Percentiles rank a stretch among this genome's conserved stretches.
Evolutionary conservation across 2,888 invertebrate genomes (phyloP).

Genomic region (Heliconius cydno): DNA sequence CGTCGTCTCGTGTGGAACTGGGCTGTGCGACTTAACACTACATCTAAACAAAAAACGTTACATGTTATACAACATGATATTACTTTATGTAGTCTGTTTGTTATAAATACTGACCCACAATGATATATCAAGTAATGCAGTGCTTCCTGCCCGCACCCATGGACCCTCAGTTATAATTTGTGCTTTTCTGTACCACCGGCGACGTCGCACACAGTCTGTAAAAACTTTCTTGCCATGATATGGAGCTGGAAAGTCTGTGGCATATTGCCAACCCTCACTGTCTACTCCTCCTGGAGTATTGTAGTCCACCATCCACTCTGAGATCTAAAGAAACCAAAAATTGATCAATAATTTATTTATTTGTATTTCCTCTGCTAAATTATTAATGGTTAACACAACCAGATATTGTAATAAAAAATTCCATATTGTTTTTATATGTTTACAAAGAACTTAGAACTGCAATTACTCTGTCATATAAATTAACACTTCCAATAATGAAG

Average conservation of each 20-base stretch:
- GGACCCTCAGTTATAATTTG: conserved; percentile 93
- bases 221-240: conserved; percentile 94
- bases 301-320: conserved; percentile 97
- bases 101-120: conserved; percentile 83
- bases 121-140: conserved; percentile 91
- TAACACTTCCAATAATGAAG: background rate
- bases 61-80: no score
- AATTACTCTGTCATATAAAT: background rate
- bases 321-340: conserved; percentile 76
- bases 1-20: no score
- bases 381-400: background rate
- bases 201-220: conserved; percentile 93
- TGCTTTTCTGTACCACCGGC: conserved; percentile 93
- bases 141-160: conserved; percentile 94
- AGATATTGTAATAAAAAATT: background rate
- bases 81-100: background rate
- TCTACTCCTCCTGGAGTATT: conserved; percentile 95
- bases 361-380: background rate
- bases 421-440: background rate
- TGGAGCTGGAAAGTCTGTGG: conserved; percentile 94
- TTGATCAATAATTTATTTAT: background rate
- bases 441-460: background rate
- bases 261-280: conserved; percentile 97
- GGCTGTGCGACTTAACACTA: no score
- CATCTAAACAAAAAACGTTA: no score